A percentile compares a stretch with the other conserved stretches of the same genome.
Evolutionary conservation across 1,140 invertebrate species (phyloP).

Genomic region (Meloidogyne floridensis): DNA sequence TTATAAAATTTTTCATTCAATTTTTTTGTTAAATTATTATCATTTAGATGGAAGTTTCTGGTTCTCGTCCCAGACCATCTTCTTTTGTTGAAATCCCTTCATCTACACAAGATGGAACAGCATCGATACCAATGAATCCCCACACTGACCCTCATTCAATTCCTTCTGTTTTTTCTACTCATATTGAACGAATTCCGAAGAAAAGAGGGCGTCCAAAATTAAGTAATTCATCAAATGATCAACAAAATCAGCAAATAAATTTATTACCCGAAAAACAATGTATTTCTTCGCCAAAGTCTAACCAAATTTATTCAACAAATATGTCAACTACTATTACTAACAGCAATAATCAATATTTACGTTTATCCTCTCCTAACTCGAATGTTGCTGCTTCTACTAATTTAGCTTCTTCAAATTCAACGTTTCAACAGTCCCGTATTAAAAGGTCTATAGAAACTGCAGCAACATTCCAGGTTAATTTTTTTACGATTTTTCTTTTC

Average conservation of each 20-base stretch:
- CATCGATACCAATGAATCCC: background rate
- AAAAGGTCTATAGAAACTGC: background rate
- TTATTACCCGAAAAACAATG: background rate
- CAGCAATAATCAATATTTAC: background rate
- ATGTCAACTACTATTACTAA: background rate
- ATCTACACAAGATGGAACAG: background rate
- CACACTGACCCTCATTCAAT: background rate
- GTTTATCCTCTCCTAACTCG: background rate
- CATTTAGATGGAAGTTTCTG: background rate
- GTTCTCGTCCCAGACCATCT: background rate
- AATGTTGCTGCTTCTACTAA: conserved; percentile 9
- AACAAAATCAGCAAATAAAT: background rate
- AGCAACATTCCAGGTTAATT: background rate
- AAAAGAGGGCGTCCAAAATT: conserved; percentile 6
- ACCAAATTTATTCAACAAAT: background rate
- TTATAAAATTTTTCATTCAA: too few relatives aligned
- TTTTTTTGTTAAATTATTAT: background rate
- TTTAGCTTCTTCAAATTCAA: conserved; percentile 3
- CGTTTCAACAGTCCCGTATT: background rate
- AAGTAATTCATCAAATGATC: background rate
- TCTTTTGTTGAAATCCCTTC: background rate
- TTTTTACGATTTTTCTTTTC: background rate
- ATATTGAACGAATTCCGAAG: background rate
- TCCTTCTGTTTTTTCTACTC: background rate
- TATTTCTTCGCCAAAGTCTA: background rate